Evolutionary conservation across 2,113 vertebrate genomes (phyloP).

Genomic region (Chlorodrepanis virens): DNA sequence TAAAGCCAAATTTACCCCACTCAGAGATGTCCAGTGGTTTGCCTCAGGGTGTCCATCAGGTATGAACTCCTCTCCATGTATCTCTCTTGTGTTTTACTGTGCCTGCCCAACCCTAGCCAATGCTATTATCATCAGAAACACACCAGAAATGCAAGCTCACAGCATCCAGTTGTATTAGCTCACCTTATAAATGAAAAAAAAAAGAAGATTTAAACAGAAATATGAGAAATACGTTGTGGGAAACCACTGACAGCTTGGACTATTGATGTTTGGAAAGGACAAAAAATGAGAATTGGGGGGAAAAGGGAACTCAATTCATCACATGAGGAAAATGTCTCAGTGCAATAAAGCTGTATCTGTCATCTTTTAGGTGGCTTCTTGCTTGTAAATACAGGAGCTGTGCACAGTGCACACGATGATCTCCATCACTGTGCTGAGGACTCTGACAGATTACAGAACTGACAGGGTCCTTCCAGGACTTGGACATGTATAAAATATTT

Average conservation of each 20-base stretch:
- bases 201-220: background rate
- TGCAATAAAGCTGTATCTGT: background rate
- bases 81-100: background rate
- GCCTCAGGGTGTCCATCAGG: background rate
- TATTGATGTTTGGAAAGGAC: background rate
- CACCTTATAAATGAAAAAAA: background rate
- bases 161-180: background rate
- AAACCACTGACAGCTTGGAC: background rate
- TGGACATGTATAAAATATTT: background rate
- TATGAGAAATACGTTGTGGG: background rate
- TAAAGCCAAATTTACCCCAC: background rate
- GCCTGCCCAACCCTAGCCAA: background rate
- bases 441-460: background rate
- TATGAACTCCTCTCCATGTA: rapidly evolving
- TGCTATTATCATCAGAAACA: background rate
- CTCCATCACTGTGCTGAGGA: background rate
- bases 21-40: background rate
- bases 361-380: background rate
- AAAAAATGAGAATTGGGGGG: background rate
- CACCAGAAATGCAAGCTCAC: background rate
- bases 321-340: background rate
- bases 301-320: background rate
- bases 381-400: background rate
- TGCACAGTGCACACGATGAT: background rate
- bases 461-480: background rate